Evolutionary conservation across 2,888 invertebrate species (phyloP).

Genomic region (Atrina japonica): DNA sequence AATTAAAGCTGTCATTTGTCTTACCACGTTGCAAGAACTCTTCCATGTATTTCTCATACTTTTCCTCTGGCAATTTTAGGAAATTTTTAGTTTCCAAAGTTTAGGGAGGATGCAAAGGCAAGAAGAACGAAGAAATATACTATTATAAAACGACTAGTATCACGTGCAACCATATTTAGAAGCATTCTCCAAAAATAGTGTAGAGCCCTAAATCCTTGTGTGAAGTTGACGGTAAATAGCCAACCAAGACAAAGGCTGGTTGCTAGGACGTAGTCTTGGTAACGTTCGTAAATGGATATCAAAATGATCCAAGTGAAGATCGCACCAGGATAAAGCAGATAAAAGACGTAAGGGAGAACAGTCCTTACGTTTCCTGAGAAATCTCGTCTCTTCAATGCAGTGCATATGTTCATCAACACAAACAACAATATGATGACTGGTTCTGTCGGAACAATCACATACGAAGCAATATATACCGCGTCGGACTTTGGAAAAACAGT

Average conservation of each 20-base stretch:
- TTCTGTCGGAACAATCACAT: slow-evolving; percentile 64
- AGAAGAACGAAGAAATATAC: slow-evolving; percentile 76
- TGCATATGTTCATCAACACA: slow-evolving; percentile 40
- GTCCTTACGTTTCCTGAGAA: slow-evolving; percentile 38
- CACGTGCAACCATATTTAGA: slow-evolving; percentile 75
- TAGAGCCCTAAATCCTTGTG: slow-evolving; percentile 75
- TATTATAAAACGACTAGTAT: slow-evolving; percentile 74
- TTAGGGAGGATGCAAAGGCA: slow-evolving; percentile 77
- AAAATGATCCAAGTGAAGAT: slow-evolving; percentile 71
- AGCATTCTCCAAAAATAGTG: slow-evolving; percentile 78
- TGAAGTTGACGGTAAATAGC: slow-evolving; percentile 75
- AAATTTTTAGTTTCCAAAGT: slow-evolving; percentile 47
- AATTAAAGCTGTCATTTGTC: too few species aligned
- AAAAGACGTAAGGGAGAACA: slow-evolving; percentile 44
- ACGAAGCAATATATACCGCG: slow-evolving; percentile 49
- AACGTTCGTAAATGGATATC: slow-evolving; percentile 49
- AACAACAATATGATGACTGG: slow-evolving; percentile 63
- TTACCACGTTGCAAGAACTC: too few species aligned
- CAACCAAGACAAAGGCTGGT: slow-evolving; percentile 75
- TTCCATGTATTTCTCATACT: too few species aligned
- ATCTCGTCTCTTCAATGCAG: slow-evolving; percentile 44
- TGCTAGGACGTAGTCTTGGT: slow-evolving; percentile 75
- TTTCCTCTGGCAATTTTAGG: too few species aligned
- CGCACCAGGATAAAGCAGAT: slow-evolving; percentile 60
- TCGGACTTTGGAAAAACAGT: slow-evolving; percentile 43